Percentiles rank a stretch among this genome's conserved stretches.
Conservation (phyloP, 1,140 invertebrate species). For the Leptinotarsa undecemlineata region DNA sequence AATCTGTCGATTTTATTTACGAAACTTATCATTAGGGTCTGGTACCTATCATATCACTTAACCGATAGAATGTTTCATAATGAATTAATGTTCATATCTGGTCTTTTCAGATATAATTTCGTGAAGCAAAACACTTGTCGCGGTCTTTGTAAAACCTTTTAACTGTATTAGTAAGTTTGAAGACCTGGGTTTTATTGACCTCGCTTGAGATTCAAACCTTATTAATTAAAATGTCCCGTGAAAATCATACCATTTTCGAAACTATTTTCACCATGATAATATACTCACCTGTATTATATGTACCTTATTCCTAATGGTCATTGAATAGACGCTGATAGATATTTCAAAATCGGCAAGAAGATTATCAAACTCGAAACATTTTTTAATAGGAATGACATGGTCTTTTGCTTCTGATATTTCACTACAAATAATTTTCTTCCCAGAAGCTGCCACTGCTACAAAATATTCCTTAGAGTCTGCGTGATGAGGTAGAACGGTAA, state of each 20-base stretch:
- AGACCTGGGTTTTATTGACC: too few relatives aligned
- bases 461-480: slow-evolving; percentile 40
- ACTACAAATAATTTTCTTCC: slow-evolving; percentile 48
- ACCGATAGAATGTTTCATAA: too few relatives aligned
- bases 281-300: slow-evolving; percentile 39
- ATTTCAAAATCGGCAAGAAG: slow-evolving; percentile 52
- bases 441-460: slow-evolving; percentile 47
- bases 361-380: slow-evolving; percentile 43
- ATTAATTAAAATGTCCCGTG: not conserved
- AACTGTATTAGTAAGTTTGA: too few relatives aligned
- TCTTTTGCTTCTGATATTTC: slow-evolving; percentile 40
- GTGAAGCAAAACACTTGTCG: too few relatives aligned
- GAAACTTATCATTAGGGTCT: too few relatives aligned
- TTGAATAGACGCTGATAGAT: slow-evolving; percentile 45
- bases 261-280: not conserved
- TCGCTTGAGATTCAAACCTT: too few relatives aligned
- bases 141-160: too few relatives aligned
- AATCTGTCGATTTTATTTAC: too few relatives aligned
- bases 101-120: too few relatives aligned
- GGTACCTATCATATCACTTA: too few relatives aligned
- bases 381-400: slow-evolving; percentile 44
- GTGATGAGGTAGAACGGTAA: not conserved
- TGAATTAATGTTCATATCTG: too few relatives aligned
- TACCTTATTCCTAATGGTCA: slow-evolving; percentile 46
- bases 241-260: not conserved